Base-by-base conservation (phyloP, 1,140 invertebrate species). In the Dreissena polymorpha region DNA sequence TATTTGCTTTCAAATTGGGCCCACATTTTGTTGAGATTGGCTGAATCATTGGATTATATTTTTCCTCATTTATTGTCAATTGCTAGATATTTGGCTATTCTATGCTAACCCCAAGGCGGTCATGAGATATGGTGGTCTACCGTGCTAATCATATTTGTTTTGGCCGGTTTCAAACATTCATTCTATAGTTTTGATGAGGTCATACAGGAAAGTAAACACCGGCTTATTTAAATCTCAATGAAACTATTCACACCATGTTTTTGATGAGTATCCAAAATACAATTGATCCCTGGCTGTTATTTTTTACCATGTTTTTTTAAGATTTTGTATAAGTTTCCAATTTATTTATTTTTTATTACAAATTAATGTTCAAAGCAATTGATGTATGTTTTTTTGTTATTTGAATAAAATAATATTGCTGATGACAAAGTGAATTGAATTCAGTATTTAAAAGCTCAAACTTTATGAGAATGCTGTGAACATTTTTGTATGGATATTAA, bases 1-100 rank as follows among this genome's bases (percentile, higher is more conserved):
- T 77, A 67, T 77, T 77, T 67, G 49, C 50, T n/a, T 50, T 67
- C 50, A n/a, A 21, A 77, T 67, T 14, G 23, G 29, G 63, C 16
- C 74, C 74, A 53, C 74, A 77, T 67, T 67, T 77, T 60, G 2
- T 77, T 67, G n/a, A 77, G 51, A 77, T 77, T 77, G 60, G 67
- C 25, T n/a, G 10, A 70, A 29, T n/a, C 50, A 65, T 65, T 53
- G 18, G 51, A 39, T 13, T 53, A 21, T n/a, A 21, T 64, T 0
- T 6, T 21, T 16, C 29, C 10, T 49, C 21, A 51, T 67, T 65
- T 67, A 67, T 29, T 67, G 64, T 77, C 74, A 64, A 67, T 77
- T 67, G 53, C 49, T 67, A 23, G 60, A 50, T 68, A 67, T 77
- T 77, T 77, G 65, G 50, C 60, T 77, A 77, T 65, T 77, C 67